Percentiles rank a stretch among this genome's conserved stretches.
Conservation (phyloP, 2,888 invertebrate species). For the Nipponacmea schrenckii region DNA sequence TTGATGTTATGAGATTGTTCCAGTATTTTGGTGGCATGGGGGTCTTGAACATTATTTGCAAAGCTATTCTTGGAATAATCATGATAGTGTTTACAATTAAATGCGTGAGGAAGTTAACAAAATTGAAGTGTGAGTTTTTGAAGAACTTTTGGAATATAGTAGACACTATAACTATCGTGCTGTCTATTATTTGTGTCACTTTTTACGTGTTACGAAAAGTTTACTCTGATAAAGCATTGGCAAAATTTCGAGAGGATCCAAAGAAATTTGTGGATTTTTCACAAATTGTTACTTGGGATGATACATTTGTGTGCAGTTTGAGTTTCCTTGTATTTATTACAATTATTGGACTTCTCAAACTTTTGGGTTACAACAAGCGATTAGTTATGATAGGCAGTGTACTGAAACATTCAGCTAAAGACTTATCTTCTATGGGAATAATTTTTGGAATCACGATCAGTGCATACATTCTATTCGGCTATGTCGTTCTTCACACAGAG, state of each 20-base stretch:
- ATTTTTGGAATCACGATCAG: slow-evolving; percentile 65
- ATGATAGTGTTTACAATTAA: slow-evolving; percentile 30
- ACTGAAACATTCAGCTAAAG: slow-evolving; percentile 61
- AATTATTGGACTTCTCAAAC: slow-evolving; percentile 46
- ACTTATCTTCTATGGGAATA: slow-evolving; percentile 66
- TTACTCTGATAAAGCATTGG: slow-evolving; percentile 28
- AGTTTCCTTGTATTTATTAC: slow-evolving; percentile 43
- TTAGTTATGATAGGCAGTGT: slow-evolving; percentile 69
- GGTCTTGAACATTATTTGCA: too few relatives aligned
- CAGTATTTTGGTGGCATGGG: too few relatives aligned
- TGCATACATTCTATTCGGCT: slow-evolving; percentile 60
- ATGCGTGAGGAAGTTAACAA: slow-evolving; percentile 31
- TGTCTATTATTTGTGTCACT: slow-evolving; percentile 54
- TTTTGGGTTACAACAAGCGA: slow-evolving; percentile 70
- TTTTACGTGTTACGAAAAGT: slow-evolving; percentile 58
- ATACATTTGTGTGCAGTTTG: slow-evolving; percentile 49
- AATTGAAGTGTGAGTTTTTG: slow-evolving; percentile 52
- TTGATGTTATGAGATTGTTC: too few relatives aligned
- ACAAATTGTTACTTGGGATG: slow-evolving; percentile 67
- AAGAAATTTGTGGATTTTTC: slow-evolving; percentile 61
- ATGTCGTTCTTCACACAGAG: slow-evolving; percentile 57
- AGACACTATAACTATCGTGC: slow-evolving; percentile 62
- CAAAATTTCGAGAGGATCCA: slow-evolving; percentile 36
- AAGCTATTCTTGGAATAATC: too few relatives aligned
- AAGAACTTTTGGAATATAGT: slow-evolving; percentile 66